phyloP scores from a whole-genome alignment of 1,140 invertebrate genomes.

The Halesus radiatus region DNA sequence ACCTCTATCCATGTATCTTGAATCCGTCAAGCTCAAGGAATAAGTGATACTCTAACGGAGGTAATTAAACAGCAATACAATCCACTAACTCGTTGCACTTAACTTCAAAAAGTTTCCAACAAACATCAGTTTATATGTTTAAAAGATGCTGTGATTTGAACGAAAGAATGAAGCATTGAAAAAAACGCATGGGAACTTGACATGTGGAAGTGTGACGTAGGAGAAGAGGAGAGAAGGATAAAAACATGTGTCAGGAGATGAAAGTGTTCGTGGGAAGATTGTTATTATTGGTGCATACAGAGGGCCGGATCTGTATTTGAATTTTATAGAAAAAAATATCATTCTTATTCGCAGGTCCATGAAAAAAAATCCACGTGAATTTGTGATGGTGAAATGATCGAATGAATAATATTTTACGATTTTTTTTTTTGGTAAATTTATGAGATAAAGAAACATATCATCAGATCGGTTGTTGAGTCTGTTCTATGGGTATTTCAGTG shows the following conservation, averaged over 20 bases:
- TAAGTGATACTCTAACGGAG: not conserved
- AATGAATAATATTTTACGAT: too few relatives aligned
- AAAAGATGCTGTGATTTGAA: not conserved
- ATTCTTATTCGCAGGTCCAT: too few relatives aligned
- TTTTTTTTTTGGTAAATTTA: too few relatives aligned
- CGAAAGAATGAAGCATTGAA: not conserved
- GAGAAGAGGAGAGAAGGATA: not conserved
- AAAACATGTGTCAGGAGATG: constrained; percentile 19
- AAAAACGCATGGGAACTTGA: constrained; percentile 38
- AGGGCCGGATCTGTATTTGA: too few relatives aligned
- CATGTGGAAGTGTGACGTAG: constrained; percentile 20
- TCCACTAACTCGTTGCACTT: not conserved
- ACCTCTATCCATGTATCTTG: not conserved
- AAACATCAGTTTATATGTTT: too few relatives aligned
- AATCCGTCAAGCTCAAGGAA: constrained; percentile 6
- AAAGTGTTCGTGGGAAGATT: constrained; percentile 31
- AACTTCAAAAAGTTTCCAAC: not conserved
- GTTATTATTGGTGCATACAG: too few relatives aligned
- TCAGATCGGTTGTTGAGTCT: too few relatives aligned
- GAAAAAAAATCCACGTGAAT: too few relatives aligned
- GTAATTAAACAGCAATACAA: not conserved
- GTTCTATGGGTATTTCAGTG: too few relatives aligned
- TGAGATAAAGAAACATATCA: too few relatives aligned
- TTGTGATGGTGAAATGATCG: too few relatives aligned
- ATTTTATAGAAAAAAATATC: too few relatives aligned